Evolutionary conservation across 2,888 invertebrate genomes (phyloP).

Genomic region (Lacanobia oleracea): DNA sequence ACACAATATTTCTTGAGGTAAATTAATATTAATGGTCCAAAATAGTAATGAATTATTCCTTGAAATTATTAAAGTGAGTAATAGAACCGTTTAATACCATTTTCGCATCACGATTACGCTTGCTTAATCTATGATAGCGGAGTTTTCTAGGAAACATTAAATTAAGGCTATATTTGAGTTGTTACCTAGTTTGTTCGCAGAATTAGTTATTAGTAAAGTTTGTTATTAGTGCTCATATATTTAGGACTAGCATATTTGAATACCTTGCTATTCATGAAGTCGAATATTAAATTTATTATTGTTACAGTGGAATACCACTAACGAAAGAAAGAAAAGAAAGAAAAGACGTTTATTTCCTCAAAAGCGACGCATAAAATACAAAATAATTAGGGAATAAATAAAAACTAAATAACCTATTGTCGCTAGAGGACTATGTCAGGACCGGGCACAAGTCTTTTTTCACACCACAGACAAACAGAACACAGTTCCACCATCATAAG

Average conservation of each 20-base stretch:
- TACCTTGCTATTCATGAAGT: background rate
- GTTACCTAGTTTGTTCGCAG: background rate
- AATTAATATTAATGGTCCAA: slow-evolving; percentile 34
- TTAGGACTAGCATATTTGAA: background rate
- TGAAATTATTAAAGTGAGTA: slow-evolving; percentile 23
- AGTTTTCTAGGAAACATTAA: slow-evolving; percentile 6
- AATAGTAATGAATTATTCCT: slow-evolving; percentile 38
- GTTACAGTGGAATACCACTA: background rate
- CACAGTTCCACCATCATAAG: too few species aligned
- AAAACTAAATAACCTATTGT: too few species aligned
- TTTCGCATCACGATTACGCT: slow-evolving; percentile 15
- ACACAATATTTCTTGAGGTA: background rate
- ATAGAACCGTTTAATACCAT: slow-evolving; percentile 25
- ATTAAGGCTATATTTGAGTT: background rate
- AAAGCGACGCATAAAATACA: too few species aligned
- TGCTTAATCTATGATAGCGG: background rate
- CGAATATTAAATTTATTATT: background rate
- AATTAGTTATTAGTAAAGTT: slow-evolving; percentile 11
- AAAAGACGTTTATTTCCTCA: too few species aligned
- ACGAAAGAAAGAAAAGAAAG: too few species aligned
- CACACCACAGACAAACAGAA: too few species aligned
- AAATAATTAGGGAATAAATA: too few species aligned
- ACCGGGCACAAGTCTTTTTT: too few species aligned
- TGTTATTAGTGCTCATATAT: background rate
- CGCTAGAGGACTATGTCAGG: too few species aligned